Conservation (phyloP, 2,888 invertebrate species). For the Rhogogaster chlorosoma region DNA sequence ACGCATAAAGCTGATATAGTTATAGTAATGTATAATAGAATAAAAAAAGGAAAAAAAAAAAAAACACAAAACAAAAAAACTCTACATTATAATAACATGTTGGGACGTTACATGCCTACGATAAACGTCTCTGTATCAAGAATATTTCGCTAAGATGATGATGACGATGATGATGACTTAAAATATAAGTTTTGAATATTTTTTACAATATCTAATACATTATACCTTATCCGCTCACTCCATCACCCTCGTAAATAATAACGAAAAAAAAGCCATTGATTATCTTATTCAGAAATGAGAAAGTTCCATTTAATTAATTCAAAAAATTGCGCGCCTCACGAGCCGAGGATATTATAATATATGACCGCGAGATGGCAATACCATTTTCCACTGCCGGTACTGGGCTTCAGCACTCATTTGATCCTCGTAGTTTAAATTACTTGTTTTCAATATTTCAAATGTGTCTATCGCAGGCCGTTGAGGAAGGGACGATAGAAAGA, state of each 20-base stretch:
- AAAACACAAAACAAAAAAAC: constrained; percentile 48
- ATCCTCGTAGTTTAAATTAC: constrained; percentile 22
- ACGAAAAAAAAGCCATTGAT: too few species aligned
- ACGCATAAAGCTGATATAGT: constrained; percentile 62
- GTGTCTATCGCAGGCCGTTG: neutral
- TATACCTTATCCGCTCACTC: neutral
- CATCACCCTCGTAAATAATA: neutral
- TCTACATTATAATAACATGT: neutral
- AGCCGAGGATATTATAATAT: too few species aligned
- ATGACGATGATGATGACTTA: constrained; percentile 70
- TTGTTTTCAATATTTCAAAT: constrained; percentile 39
- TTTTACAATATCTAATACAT: constrained; percentile 68
- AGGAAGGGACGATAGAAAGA: neutral
- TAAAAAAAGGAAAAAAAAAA: neutral
- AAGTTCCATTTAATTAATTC: too few species aligned
- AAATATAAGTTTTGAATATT: constrained; percentile 78
- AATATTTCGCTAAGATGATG: constrained; percentile 68
- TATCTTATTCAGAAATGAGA: too few species aligned
- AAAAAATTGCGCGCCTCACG: too few species aligned
- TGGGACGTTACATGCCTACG: constrained; percentile 35
- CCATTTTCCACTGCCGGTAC: neutral
- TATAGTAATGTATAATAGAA: constrained; percentile 49
- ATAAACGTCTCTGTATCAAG: constrained; percentile 69
- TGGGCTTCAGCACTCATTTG: neutral
- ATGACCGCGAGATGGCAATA: neutral